Evolutionary conservation across 1,140 invertebrate genomes (phyloP).

Genomic region (Agraylea sexmaculata): DNA sequence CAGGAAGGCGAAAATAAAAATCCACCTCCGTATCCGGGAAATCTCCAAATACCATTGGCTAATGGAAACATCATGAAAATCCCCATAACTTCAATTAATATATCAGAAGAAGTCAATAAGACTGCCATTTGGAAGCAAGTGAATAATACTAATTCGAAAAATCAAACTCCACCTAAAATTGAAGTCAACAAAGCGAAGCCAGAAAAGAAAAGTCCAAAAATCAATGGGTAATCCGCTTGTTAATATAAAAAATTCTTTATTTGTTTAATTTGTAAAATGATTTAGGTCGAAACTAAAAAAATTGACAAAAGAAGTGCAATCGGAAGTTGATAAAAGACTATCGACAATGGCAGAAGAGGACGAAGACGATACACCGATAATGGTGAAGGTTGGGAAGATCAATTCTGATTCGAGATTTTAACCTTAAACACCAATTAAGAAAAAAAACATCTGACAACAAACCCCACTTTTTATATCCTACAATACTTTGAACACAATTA

Average conservation of each 20-base stretch:
- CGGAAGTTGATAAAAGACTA: slow-evolving; percentile 36
- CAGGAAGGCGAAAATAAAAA: slow-evolving; percentile 22
- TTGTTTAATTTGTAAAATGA: too few species aligned
- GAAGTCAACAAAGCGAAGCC: slow-evolving; percentile 21
- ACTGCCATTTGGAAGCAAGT: slow-evolving; percentile 91
- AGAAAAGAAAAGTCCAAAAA: slow-evolving; percentile 30
- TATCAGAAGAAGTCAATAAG: slow-evolving; percentile 87
- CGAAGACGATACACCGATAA: slow-evolving; percentile 38
- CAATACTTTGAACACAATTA: slow-evolving; percentile 7
- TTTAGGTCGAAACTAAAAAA: slow-evolving; percentile 35
- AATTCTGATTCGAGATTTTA: slow-evolving; percentile 21
- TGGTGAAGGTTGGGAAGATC: slow-evolving; percentile 41
- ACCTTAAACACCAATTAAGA: slow-evolving; percentile 4
- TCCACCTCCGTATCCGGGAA: slow-evolving; percentile 40
- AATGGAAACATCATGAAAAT: slow-evolving; percentile 91
- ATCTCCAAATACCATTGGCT: slow-evolving; percentile 75
- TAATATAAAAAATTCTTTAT: neutral
- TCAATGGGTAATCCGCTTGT: slow-evolving; percentile 29
- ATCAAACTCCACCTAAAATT: slow-evolving; percentile 13
- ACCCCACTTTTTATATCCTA: neutral
- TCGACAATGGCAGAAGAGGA: slow-evolving; percentile 39
- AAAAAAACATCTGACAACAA: slow-evolving; percentile 7
- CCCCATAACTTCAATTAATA: slow-evolving; percentile 77
- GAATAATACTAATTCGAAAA: slow-evolving; percentile 41
- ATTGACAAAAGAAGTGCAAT: slow-evolving; percentile 35